Percentiles rank a stretch among this genome's conserved stretches.
phyloP scores from a whole-genome alignment of 2,888 invertebrate genomes.

The Formica aserva region DNA sequence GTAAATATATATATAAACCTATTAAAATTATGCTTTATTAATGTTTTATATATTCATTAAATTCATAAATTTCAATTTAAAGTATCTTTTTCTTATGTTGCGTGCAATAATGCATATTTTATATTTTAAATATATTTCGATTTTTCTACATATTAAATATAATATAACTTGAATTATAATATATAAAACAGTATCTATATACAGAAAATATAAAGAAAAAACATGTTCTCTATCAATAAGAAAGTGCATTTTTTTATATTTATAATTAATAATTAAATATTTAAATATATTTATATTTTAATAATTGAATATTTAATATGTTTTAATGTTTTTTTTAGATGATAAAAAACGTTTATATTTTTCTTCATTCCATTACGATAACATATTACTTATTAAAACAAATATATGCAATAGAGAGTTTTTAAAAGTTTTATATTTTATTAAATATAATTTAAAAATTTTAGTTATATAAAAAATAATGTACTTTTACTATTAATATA shows the following conservation, averaged over 20 bases:
- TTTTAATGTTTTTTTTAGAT: background rate
- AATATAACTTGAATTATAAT: no score
- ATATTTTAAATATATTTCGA: no score
- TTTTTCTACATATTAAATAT: no score
- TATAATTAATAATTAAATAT: background rate
- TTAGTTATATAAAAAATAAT: background rate
- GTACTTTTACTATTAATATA: background rate
- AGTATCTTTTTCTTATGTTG: no score
- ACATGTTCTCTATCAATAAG: no score
- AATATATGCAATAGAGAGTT: background rate
- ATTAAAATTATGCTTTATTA: no score
- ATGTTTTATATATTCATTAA: no score
- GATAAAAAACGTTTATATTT: background rate
- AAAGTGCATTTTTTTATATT: background rate
- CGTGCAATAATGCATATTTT: no score
- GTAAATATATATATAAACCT: no score
- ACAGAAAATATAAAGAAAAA: no score
- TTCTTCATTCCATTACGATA: background rate
- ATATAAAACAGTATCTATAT: no score
- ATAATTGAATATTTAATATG: background rate
- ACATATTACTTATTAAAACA: background rate
- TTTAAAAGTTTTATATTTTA: background rate
- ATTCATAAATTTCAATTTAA: no score
- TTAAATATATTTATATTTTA: background rate
- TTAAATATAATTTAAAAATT: background rate